Evolutionary conservation across 2,888 invertebrate species (phyloP).

Genomic region (Germaria angustata): DNA sequence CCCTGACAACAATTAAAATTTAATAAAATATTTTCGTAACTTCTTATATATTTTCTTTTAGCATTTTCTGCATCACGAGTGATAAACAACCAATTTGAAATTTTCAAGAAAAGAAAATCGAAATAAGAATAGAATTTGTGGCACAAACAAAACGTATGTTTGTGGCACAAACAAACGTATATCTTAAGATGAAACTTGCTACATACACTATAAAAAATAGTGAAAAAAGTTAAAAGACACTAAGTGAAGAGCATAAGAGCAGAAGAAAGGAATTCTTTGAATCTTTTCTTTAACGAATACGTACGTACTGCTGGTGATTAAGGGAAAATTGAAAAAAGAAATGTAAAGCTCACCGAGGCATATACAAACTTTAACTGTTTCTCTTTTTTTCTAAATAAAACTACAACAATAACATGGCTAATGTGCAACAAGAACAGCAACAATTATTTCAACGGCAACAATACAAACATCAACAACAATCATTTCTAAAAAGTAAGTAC

Average conservation of each 20-base stretch:
- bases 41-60: neutral
- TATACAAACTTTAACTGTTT: neutral
- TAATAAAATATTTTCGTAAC: conserved; percentile 26
- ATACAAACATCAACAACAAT: conserved; percentile 34
- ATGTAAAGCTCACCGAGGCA: conserved; percentile 25
- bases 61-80: neutral
- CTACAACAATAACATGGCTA: conserved; percentile 55
- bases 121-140: conserved; percentile 15
- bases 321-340: conserved; percentile 6
- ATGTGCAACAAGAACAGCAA: conserved; percentile 56
- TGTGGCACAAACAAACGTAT: too few species aligned
- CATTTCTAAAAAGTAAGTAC: conserved; percentile 52
- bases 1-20: conserved; percentile 20
- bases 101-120: conserved; percentile 21
- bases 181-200: neutral
- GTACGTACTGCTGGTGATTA: neutral
- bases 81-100: conserved; percentile 27
- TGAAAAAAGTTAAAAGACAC: neutral
- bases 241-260: neutral
- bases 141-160: conserved; percentile 20
- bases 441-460: conserved; percentile 32
- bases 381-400: conserved; percentile 8
- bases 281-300: neutral
- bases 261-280: neutral
- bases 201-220: neutral